Conservation (phyloP, 2,888 invertebrate species). For the Gordius sp. region DNA sequence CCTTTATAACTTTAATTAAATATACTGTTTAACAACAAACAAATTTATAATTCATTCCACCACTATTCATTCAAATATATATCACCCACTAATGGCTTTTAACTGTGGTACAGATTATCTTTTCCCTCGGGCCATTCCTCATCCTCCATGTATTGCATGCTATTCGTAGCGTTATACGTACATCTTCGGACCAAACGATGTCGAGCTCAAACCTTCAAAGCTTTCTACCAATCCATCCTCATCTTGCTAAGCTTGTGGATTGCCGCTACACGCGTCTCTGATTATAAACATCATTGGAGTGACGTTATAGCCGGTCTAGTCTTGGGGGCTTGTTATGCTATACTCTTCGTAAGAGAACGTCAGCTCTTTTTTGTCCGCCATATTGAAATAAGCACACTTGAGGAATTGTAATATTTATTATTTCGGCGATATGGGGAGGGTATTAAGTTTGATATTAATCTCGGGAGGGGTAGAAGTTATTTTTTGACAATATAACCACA, state of each 20-base stretch:
- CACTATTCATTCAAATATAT: too few relatives aligned
- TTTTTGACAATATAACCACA: too few relatives aligned
- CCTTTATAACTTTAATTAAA: too few relatives aligned
- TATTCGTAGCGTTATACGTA: constrained; percentile 8
- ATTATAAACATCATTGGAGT: constrained; percentile 90
- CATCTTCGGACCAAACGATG: neutral
- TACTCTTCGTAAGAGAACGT: constrained; percentile 24
- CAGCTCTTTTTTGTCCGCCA: too few relatives aligned
- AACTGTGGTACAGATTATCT: constrained; percentile 8
- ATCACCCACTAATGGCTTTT: too few relatives aligned
- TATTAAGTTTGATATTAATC: too few relatives aligned
- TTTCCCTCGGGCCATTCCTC: constrained; percentile 14
- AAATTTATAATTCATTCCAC: too few relatives aligned
- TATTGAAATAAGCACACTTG: too few relatives aligned
- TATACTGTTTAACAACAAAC: too few relatives aligned
- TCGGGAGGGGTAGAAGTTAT: too few relatives aligned
- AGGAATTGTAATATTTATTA: too few relatives aligned
- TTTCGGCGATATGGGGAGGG: too few relatives aligned
- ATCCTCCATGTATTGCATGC: constrained; percentile 17
- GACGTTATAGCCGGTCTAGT: constrained; percentile 52
- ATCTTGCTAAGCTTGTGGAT: constrained; percentile 56
- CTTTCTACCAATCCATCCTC: constrained; percentile 24
- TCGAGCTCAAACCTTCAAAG: neutral
- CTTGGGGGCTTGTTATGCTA: constrained; percentile 28
- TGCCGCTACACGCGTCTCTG: constrained; percentile 60